These are phyloP conservation scores for Pemphigus obesinymphae DNA, from an alignment of 1,140 invertebrate species.

Conservation along the genomic window DNA sequence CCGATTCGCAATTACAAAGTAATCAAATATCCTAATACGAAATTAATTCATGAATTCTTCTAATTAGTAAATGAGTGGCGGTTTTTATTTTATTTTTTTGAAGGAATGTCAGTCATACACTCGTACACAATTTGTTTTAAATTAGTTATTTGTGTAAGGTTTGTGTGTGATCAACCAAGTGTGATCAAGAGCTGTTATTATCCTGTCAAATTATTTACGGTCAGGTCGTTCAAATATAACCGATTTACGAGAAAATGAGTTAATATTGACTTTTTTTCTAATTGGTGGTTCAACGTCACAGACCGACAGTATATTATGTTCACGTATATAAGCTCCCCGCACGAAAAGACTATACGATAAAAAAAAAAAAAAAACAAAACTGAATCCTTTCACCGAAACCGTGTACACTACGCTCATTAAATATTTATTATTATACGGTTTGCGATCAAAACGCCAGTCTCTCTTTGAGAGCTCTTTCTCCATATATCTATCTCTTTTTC, in stretches of 20 bases:
- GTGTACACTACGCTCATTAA: constrained; percentile 9
- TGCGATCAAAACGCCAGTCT: not conserved
- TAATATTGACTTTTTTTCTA: constrained; percentile 30
- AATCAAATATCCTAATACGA: not conserved
- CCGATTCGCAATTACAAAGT: too few species aligned
- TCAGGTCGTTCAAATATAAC: not conserved
- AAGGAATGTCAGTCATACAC: not conserved
- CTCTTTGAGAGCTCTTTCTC: not conserved
- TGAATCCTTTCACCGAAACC: constrained; percentile 23
- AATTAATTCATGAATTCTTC: not conserved
- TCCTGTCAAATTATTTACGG: constrained; percentile 22
- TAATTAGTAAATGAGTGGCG: not conserved
- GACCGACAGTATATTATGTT: not conserved
- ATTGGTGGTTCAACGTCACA: not conserved
- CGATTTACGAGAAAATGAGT: constrained; percentile 26
- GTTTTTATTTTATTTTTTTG: not conserved
- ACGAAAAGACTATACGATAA: not conserved
- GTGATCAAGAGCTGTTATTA: constrained; percentile 14
- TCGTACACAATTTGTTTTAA: not conserved
- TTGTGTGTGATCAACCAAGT: constrained; percentile 4
- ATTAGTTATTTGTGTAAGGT: constrained; percentile 2
- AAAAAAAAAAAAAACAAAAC: constrained; percentile 14
- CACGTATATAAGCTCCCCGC: not conserved
- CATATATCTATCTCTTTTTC: not conserved
- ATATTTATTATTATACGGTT: constrained; percentile 27